These are phyloP conservation scores for Circaetus cinerascens DNA, from an alignment of 2,113 vertebrate genomes.

Conservation along the genomic window DNA sequence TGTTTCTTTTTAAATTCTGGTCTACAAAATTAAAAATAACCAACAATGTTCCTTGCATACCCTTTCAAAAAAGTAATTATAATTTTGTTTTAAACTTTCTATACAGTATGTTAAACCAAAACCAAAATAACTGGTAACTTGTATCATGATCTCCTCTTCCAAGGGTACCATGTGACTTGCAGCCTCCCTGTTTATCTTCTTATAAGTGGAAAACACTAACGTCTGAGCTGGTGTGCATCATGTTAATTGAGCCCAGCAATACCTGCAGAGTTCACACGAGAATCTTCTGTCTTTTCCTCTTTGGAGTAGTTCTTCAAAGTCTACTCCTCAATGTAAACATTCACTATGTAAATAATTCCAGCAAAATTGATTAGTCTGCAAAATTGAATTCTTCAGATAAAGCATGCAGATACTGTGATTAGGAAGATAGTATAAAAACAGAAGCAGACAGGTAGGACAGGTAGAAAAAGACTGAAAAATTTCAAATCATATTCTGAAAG, in stretches of 20 bases:
- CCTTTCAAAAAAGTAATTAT: not conserved
- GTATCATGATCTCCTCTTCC: not conserved
- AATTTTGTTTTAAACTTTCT: not conserved
- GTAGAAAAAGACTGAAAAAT: not conserved
- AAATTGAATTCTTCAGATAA: not conserved
- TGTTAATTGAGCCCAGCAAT: not conserved
- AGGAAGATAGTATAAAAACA: not conserved
- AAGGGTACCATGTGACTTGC: not conserved
- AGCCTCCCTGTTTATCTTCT: not conserved
- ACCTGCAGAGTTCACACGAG: not conserved
- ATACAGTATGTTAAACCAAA: not conserved
- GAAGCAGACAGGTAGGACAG: not conserved
- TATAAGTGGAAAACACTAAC: not conserved
- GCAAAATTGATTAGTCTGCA: not conserved
- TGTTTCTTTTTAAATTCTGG: not conserved
- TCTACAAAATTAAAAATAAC: not conserved
- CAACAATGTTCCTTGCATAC: not conserved
- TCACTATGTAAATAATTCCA: not conserved
- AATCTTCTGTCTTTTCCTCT: not conserved
- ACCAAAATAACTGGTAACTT: not conserved
- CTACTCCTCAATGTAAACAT: not conserved
- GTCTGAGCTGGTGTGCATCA: not conserved
- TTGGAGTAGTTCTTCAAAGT: not conserved
- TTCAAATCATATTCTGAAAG: not conserved
- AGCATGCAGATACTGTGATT: not conserved